These are phyloP conservation scores for Calephelis perditalis DNA, from an alignment of 2,888 invertebrate species.

Conservation along the genomic window DNA sequence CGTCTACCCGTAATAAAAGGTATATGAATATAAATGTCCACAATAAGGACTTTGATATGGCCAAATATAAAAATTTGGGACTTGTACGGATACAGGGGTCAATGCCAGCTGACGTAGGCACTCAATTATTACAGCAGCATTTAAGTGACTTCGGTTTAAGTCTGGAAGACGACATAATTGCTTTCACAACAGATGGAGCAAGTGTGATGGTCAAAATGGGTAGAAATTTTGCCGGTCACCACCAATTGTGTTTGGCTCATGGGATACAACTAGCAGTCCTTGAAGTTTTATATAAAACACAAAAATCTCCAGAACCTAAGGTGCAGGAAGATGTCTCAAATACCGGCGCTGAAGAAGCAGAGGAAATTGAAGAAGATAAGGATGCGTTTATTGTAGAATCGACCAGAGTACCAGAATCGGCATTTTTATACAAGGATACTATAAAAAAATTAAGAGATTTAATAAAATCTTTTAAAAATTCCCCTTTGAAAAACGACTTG, in stretches of 20 bases:
- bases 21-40: conserved; percentile 11
- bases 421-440: conserved; percentile 1
- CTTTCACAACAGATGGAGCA: conserved; percentile 12
- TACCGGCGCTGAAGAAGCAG: background rate
- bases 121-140: too few species aligned
- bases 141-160: too few species aligned
- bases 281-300: conserved; percentile 3
- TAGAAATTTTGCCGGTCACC: conserved; percentile 1
- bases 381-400: background rate
- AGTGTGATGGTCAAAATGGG: conserved; percentile 9
- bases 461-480: conserved; percentile 17
- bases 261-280: conserved; percentile 8
- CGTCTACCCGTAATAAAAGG: background rate
- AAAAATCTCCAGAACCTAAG: conserved; percentile 6
- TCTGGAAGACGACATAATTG: background rate
- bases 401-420: conserved; percentile 2
- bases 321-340: conserved; percentile 4
- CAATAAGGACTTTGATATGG: background rate
- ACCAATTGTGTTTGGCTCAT: conserved; percentile 5
- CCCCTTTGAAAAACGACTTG: conserved; percentile 25
- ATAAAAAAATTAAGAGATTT: conserved; percentile 14
- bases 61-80: conserved; percentile 5
- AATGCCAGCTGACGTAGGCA: too few species aligned
- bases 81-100: conserved; percentile 6
- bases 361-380: conserved; percentile 10